Evolutionary conservation across 2,797 vertebrate genomes (phyloP), one percentile per base, ranked within the genome.

Genomic region (Enteromius radiatus): DNA sequence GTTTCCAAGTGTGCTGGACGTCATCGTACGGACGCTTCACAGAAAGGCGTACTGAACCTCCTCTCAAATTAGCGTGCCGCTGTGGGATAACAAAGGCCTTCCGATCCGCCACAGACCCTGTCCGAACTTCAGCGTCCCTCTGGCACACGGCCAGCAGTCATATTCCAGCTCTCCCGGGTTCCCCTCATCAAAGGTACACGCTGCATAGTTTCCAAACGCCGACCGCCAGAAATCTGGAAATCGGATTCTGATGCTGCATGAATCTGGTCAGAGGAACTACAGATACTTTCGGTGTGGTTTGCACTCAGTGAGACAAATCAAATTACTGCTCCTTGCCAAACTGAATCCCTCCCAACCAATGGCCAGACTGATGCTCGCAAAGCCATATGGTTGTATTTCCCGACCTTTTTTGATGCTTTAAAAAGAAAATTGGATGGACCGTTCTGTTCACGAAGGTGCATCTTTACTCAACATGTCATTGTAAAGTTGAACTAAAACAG

Each of bases 151-250:
- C 91, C 91, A 90, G 84, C n/a, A 65, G 45, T 92, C 89, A 88
- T 92, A 90, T 92, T 89, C 87, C 85, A 70, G 73, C 82, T 84
- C 64, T 63, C 69, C 77, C 31, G 78, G 85, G 81, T 90, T 91
- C 81, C 87, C 91, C 91, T 91, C 91, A 91, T 93, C 93, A 92
- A 93, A 92, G 91, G 89, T 92, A 81, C 90, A 88, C 82, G 82
- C 91, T 87, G 75, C 92, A 92, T 93, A 91, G 86, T 93, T 93
- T 93, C 91, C 92, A 85, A 91, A 90, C 85, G 84, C 80, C 86
- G 82, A 84, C 88, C 84, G 92, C 90, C 91, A 94, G 89, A 92
- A 94, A 93, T 94, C 93, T 95, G 93, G 93, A 94, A 94, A 93
- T 93, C 88, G 88, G 92, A 94, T 93, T 94, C 93, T 92, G 89